Base-by-base conservation (phyloP, 2,888 invertebrate genomes). In the Megastigmus dorsalis region DNA sequence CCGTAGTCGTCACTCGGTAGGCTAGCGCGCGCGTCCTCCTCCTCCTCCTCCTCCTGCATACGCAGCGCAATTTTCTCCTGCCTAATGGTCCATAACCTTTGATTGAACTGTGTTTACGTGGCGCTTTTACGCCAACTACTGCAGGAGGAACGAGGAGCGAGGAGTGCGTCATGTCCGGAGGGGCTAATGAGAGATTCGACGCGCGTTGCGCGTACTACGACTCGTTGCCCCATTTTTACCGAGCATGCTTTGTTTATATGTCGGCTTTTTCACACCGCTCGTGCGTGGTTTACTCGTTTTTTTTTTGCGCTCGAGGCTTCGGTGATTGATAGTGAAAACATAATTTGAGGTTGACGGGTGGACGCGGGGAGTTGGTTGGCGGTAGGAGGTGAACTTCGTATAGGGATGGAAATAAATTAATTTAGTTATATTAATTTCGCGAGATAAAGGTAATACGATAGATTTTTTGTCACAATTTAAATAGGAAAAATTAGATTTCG, bases 41-140 rank as follows among this genome's bases (percentile, higher is more conserved):
- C 74, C 78, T 79, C 79, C 77, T 70, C 75, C 77, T 67, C 74
- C 78, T 63, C 45, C 74, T 84, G 84, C 85, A 82, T 79, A 83
- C 84, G 82, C 82, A 80, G 85, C 86, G 79, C 81, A 81, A 86
- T 85, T 87, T 86, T 82, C 79, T 45, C 69, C 79, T 81, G 83
- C 83, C 82, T 87, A 87, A 87, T 87, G 86, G 84, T 76, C 83
- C 84, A 84, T 86, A 83, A 85, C 82, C 83, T 84, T 82, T 85
- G 85, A 87, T 86, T 86, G 84, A 84, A 75, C 79, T 75, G 70
- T 83, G 84, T 72, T 73, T 66, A 65, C 72, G 68, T 36, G 20
- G 60, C 59, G 63, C 54, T 76, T 72, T 72, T 72, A 33, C 48
- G 6, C 30, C n/a, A n/a, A 10, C 13, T n/a, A 23, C 28, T n/a